Evolutionary conservation across 2,113 vertebrate genomes (phyloP).

Genomic region (Chaenogobius annularis): DNA sequence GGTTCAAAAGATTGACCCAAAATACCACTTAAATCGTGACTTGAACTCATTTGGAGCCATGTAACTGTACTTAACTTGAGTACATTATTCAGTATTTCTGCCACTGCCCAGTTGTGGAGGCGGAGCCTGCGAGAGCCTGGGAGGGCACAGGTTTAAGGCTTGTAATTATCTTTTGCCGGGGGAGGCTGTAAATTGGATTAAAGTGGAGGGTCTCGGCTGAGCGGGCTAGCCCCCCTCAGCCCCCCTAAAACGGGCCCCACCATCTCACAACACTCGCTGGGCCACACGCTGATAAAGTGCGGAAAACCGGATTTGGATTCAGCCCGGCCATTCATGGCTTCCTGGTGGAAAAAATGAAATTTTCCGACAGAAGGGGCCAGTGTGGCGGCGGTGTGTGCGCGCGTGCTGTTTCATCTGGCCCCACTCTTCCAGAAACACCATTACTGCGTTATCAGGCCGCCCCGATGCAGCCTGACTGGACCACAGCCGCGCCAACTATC

Average conservation of each 20-base stretch:
- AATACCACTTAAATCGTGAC: no score
- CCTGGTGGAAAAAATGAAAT: conserved; percentile 90
- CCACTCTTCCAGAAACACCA: conserved; percentile 90
- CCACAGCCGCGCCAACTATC: conserved; percentile 51
- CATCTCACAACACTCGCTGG: conserved; percentile 89
- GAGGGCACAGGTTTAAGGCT: conserved; percentile 84
- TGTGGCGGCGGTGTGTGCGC: conserved; percentile 86
- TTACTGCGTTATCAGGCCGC: conserved; percentile 86
- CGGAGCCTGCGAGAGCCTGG: conserved; percentile 69
- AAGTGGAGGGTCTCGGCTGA: conserved; percentile 91
- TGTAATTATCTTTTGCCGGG: conserved; percentile 94
- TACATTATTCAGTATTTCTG: not conserved
- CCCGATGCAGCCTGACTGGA: conserved; percentile 72
- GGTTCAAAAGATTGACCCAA: no score
- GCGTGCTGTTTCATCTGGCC: conserved; percentile 86
- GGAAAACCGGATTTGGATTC: conserved; percentile 91
- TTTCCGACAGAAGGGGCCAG: conserved; percentile 88
- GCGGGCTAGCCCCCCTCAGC: conserved; percentile 73
- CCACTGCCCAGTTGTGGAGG: conserved; percentile 55
- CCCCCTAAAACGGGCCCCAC: conserved; percentile 25
- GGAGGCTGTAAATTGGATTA: conserved; percentile 97
- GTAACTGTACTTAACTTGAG: no score
- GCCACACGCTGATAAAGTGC: conserved; percentile 91
- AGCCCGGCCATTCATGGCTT: conserved; percentile 88
- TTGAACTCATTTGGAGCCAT: no score